Percentiles rank a stretch among this genome's conserved stretches.
Conservation (phyloP, 2,113 vertebrate genomes). For the Nothobranchius kuhntae region DNA sequence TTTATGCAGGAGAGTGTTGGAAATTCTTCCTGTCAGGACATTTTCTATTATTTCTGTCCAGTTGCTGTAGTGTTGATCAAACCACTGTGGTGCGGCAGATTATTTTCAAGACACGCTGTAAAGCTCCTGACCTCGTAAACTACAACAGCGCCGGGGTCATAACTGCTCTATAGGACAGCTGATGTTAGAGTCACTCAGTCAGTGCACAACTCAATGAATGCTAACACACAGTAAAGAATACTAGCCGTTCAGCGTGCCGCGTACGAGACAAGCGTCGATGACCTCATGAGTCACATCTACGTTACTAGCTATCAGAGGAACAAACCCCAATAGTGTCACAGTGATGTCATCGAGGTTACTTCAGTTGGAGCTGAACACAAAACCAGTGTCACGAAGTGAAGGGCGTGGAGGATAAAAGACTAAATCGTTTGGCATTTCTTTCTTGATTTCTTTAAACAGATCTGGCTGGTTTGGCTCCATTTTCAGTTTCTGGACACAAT, state of each 20-base stretch:
- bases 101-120: constrained; percentile 68
- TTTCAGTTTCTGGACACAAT: neutral
- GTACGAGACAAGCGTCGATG: neutral
- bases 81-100: constrained; percentile 61
- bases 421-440: neutral
- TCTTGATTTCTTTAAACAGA: constrained; percentile 2
- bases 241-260: neutral
- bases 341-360: constrained; percentile 10
- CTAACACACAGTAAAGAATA: constrained; percentile 10
- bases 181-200: constrained; percentile 46
- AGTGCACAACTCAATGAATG: constrained; percentile 40
- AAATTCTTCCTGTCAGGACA: constrained; percentile 42
- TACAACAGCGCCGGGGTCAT: constrained; percentile 64
- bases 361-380: neutral
- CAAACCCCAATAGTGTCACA: constrained; percentile 4
- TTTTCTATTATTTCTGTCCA: constrained; percentile 24
- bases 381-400: constrained; percentile 2
- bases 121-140: constrained; percentile 72
- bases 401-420: neutral
- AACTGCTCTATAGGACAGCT: constrained; percentile 54
- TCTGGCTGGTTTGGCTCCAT: neutral
- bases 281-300: constrained; percentile 1
- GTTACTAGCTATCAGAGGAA: neutral
- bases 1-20: constrained; percentile 22
- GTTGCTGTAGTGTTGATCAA: constrained; percentile 53